These are phyloP conservation scores for Tinea pellionella DNA, from an alignment of 2,888 invertebrate species.

Conservation along the genomic window DNA sequence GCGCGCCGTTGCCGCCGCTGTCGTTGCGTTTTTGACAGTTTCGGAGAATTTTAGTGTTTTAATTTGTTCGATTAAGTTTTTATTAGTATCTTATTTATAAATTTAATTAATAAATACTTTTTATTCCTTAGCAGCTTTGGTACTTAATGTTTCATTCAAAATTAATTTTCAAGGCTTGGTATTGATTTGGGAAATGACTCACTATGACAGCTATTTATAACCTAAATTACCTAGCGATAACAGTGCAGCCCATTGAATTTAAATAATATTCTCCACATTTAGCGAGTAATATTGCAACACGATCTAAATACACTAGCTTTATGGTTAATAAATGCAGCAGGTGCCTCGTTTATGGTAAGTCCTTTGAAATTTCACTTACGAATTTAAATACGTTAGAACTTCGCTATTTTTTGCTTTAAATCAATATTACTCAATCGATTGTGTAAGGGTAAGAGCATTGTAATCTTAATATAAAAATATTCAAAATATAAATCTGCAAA, in stretches of 20 bases:
- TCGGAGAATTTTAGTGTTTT: background rate
- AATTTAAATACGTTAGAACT: background rate
- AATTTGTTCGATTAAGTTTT: background rate
- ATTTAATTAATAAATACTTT: background rate
- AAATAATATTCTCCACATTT: background rate
- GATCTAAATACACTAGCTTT: background rate
- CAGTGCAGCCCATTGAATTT: background rate
- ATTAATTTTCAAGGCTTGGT: slow-evolving; percentile 3
- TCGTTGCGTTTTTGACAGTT: slow-evolving; percentile 28
- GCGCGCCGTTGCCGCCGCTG: slow-evolving; percentile 37
- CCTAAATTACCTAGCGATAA: slow-evolving; percentile 33
- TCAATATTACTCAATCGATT: background rate
- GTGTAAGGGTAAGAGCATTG: background rate
- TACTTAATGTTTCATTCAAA: background rate
- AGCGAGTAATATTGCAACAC: background rate
- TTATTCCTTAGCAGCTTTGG: background rate
- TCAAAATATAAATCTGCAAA: too few relatives aligned
- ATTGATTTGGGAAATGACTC: slow-evolving; percentile 4
- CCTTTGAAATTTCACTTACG: background rate
- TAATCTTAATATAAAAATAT: too few relatives aligned
- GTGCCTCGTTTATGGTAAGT: background rate
- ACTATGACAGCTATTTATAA: slow-evolving; percentile 44
- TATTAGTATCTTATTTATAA: background rate
- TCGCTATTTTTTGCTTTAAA: background rate
- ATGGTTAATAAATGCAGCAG: background rate